phyloP scores from a whole-genome alignment of 2,888 invertebrate species.

The Matsumyia berberina region DNA sequence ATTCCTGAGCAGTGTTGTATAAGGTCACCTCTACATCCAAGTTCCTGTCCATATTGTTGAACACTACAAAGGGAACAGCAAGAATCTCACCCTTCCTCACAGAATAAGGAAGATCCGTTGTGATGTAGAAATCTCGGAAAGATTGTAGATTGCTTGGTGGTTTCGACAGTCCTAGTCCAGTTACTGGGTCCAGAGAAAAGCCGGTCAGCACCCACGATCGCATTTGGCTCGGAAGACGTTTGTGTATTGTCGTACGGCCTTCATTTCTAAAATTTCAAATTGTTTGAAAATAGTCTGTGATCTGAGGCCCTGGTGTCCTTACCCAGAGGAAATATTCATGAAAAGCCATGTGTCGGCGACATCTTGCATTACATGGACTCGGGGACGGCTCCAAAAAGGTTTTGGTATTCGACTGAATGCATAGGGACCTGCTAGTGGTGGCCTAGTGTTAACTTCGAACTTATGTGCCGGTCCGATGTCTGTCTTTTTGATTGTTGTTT shows the following conservation, averaged over 20 bases:
- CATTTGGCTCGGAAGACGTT: conserved; percentile 91
- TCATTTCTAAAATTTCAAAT: conserved; percentile 83
- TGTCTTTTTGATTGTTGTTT: conserved; percentile 83
- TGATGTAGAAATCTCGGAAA: conserved; percentile 93
- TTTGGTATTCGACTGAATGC: conserved; percentile 95
- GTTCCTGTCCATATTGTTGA: conserved; percentile 93
- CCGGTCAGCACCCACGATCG: conserved; percentile 94
- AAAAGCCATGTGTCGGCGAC: conserved; percentile 93
- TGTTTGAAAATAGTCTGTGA: too few relatives aligned
- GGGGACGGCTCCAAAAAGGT: conserved; percentile 91
- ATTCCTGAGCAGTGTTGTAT: conserved; percentile 92
- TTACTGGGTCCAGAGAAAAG: conserved; percentile 90
- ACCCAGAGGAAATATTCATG: conserved; percentile 92
- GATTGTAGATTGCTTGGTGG: conserved; percentile 88
- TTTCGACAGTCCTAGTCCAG: conserved; percentile 91
- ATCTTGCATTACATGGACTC: conserved; percentile 90
- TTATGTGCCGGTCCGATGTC: conserved; percentile 84
- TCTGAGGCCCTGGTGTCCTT: conserved; percentile 79
- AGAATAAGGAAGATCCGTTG: conserved; percentile 94
- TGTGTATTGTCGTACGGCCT: conserved; percentile 86
- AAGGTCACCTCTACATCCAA: conserved; percentile 92
- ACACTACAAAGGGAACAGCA: conserved; percentile 94
- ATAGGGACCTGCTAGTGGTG: conserved; percentile 94
- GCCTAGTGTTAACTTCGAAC: conserved; percentile 88
- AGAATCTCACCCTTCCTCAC: conserved; percentile 94